Base-by-base conservation (phyloP, 2,888 invertebrate species). In the Dryomyza anilis region DNA sequence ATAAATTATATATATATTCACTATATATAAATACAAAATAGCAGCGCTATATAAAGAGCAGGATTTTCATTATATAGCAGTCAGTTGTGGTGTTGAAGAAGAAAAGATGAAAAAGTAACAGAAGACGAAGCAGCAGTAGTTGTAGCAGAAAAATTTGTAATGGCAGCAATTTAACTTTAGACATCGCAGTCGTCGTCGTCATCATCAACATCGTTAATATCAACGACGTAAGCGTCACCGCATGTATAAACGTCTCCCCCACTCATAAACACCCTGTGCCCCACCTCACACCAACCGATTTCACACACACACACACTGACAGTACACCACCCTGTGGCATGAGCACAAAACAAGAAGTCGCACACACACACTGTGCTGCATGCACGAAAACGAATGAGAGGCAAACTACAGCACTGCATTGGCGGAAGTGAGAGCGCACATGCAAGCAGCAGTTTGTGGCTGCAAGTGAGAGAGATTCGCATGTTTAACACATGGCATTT, bases 331-430 rank as follows among this genome's bases (percentile, higher is more conserved):
- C 23, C n/a, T 14, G n/a, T 30, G 21, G 10, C 43, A 4, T 14
- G 3, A n/a, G 16, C 52, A 30, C 8, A 3, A 33, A 16, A 55
- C 55, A 19, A 3, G 36, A 19, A 36, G 6, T 21, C 21, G 19
- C 33, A 36, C 36, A 33, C 21, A 21, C 8, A 21, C 3, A 21
- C 14, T 21, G 33, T 21, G 21, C 12, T 12, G 19, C 19, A 43
- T 61, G 52, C 61, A 61, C 53, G 61, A 61, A 61, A 61, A 43
- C 53, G 61, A 61, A 53, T 43, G 61, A 61, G 61, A 61, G 19
- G 27, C n/a, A 46, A 27, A 12, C 21, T 29, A 3, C 14, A 16
- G 14, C 46, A 21, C 3, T 6, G 19, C 50, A 39, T 39, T 19
- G 36, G 52, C 19, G 61, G 14, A 53, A 53, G 16, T 12, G 27